Percentiles rank a stretch among this genome's conserved stretches.
phyloP scores from a whole-genome alignment of 2,888 invertebrate species.

The Ectobius pallidus region DNA sequence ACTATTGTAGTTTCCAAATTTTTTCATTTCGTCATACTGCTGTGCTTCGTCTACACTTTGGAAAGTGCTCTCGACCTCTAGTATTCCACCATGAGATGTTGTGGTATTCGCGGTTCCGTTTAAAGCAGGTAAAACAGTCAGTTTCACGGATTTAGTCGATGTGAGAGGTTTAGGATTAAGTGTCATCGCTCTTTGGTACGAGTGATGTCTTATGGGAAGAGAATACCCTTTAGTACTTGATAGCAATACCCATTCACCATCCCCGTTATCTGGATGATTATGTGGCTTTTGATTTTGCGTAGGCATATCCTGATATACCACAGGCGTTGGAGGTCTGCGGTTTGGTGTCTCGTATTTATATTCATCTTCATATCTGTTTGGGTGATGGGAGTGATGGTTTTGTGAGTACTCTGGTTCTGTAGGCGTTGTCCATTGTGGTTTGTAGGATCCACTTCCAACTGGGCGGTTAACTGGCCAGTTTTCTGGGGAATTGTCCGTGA shows the following conservation, averaged over 20 bases:
- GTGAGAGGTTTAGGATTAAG: slow-evolving; percentile 51
- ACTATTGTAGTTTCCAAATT: slow-evolving; percentile 52
- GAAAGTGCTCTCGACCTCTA: slow-evolving; percentile 62
- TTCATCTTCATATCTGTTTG: not conserved
- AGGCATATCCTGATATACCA: slow-evolving; percentile 17
- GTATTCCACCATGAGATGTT: slow-evolving; percentile 73
- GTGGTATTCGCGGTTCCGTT: slow-evolving; percentile 62
- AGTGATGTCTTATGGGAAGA: slow-evolving; percentile 54
- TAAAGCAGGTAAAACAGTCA: slow-evolving; percentile 74
- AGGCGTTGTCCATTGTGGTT: slow-evolving; percentile 20
- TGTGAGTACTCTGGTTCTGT: not conserved
- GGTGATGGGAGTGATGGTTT: not conserved
- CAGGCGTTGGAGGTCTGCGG: slow-evolving; percentile 8
- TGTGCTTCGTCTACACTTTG: slow-evolving; percentile 8
- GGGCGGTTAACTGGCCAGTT: slow-evolving; percentile 58
- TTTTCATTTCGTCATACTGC: slow-evolving; percentile 16
- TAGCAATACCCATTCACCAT: slow-evolving; percentile 78
- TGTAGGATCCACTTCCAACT: slow-evolving; percentile 39
- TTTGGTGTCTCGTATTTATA: not conserved
- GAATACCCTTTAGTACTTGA: slow-evolving; percentile 80
- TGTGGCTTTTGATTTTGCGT: slow-evolving; percentile 57
- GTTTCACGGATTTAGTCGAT: slow-evolving; percentile 63
- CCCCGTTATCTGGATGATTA: slow-evolving; percentile 67
- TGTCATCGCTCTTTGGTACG: slow-evolving; percentile 55
- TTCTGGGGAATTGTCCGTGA: slow-evolving; percentile 58